Conservation (phyloP, 2,888 invertebrate species). For the Neuroscelio doddi region DNA sequence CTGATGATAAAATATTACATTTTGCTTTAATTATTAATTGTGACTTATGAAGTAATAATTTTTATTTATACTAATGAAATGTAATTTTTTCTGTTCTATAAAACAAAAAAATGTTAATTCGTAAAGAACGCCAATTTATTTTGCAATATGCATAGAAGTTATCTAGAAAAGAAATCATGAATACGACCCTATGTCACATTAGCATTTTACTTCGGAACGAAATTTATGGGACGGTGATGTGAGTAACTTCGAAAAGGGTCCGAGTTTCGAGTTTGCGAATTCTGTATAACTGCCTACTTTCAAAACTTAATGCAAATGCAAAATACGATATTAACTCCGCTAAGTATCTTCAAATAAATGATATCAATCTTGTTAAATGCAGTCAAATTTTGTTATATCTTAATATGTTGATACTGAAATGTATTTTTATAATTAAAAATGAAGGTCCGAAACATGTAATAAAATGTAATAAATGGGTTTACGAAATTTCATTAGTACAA, state of each 20-base stretch:
- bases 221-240: conserved; percentile 15
- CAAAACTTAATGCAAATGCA: conserved; percentile 20
- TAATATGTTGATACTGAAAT: background rate
- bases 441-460: too few species aligned
- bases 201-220: conserved; percentile 23
- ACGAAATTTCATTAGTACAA: too few species aligned
- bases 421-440: too few species aligned
- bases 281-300: conserved; percentile 17
- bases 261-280: conserved; percentile 11
- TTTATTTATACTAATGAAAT: too few species aligned
- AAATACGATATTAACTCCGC: conserved; percentile 15
- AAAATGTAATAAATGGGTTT: too few species aligned
- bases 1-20: too few species aligned
- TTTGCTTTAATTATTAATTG: too few species aligned
- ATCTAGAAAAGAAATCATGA: conserved; percentile 14
- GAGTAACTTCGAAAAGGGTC: conserved; percentile 4
- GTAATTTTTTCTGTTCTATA: too few species aligned
- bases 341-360: background rate
- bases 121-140: too few species aligned
- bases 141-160: too few species aligned
- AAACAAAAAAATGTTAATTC: too few species aligned
- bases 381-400: background rate
- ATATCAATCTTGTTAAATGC: conserved; percentile 11
- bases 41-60: too few species aligned
- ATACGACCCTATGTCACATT: conserved; percentile 12